Evolutionary conservation across 2,888 invertebrate genomes (phyloP).

Genomic region (Ophion ellenae): DNA sequence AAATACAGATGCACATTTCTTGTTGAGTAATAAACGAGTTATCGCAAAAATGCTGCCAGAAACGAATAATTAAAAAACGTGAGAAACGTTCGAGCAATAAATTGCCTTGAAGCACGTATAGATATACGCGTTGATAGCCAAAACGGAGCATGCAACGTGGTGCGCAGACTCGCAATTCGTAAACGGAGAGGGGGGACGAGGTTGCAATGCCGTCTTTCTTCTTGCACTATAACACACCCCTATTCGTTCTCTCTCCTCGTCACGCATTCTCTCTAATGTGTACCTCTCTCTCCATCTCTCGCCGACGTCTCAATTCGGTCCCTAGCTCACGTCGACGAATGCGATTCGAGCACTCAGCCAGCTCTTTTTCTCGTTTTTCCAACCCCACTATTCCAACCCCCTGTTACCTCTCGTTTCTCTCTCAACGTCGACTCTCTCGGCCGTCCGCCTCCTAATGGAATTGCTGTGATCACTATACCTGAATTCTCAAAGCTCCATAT

Average conservation of each 20-base stretch:
- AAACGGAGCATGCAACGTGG: constrained; percentile 21
- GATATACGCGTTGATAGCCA: background rate
- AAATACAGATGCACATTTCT: background rate
- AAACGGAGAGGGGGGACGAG: constrained; percentile 16
- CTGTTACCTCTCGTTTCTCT: constrained; percentile 40
- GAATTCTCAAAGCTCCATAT: constrained; percentile 29
- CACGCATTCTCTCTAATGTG: constrained; percentile 8
- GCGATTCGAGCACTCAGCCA: constrained; percentile 64
- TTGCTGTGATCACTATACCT: constrained; percentile 71
- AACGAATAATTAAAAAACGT: background rate
- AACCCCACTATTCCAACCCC: constrained; percentile 24
- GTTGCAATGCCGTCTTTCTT: constrained; percentile 54
- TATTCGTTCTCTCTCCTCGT: constrained; percentile 32
- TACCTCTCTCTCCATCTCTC: constrained; percentile 36
- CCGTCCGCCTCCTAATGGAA: constrained; percentile 79
- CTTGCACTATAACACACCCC: constrained; percentile 44
- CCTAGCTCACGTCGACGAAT: constrained; percentile 65
- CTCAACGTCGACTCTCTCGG: constrained; percentile 36
- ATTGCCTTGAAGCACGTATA: background rate
- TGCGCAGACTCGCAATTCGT: constrained; percentile 59
- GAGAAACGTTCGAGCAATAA: constrained; percentile 4
- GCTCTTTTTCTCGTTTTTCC: constrained; percentile 40
- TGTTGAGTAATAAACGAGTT: background rate
- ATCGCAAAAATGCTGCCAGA: background rate
- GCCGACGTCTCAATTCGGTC: constrained; percentile 64